Base-by-base conservation (phyloP, 2,888 invertebrate species). In the Halictus ligatus region DNA sequence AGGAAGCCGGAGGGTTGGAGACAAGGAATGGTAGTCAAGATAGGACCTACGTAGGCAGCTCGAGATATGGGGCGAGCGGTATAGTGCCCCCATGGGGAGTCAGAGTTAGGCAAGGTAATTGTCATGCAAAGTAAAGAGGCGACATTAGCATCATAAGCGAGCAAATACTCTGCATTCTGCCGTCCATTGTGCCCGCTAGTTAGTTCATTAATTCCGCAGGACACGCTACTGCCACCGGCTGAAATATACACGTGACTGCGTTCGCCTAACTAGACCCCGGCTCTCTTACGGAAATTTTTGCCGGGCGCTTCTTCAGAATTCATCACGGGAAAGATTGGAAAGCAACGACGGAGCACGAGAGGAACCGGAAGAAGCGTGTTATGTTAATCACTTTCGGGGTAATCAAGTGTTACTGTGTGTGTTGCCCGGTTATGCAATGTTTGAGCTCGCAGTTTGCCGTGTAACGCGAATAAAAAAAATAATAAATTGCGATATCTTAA, bases 91-190 rank as follows among this genome's bases (percentile, higher is more conserved):
- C 83, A 58, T 40, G 80, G 84, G 86, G 71, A 74, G 80, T 71
- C 84, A 78, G 80, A 86, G 88, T 84, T 84, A 89, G 87, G 88
- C 87, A 84, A 90, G 89, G 92, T 94, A 94, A 94, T 94, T 94
- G 94, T 94, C 93, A 94, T 94, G 94, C 94, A 94, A 94, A 94
- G 92, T 93, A 92, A 93, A 93, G 93, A 93, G 94, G 91, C 90
- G 89, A 90, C 93, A 94, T 94, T 94, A 94, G 94, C 94, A 94
- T 94, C 94, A 94, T 94, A 94, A 94, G 93, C 93, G 93, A 89
- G 91, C 92, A 94, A 94, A 94, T 94, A 93, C 91, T 93, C 92
- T 85, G 92, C 91, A 93, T 93, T 93, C 92, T 86, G 88, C 89
- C 88, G 87, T 88, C 91, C 90, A 93, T 93, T 93, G 93, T 94